These are phyloP conservation scores for Micropoecilia bifurca DNA, from an alignment of 2,797 vertebrate genomes.

Conservation along the genomic window DNA sequence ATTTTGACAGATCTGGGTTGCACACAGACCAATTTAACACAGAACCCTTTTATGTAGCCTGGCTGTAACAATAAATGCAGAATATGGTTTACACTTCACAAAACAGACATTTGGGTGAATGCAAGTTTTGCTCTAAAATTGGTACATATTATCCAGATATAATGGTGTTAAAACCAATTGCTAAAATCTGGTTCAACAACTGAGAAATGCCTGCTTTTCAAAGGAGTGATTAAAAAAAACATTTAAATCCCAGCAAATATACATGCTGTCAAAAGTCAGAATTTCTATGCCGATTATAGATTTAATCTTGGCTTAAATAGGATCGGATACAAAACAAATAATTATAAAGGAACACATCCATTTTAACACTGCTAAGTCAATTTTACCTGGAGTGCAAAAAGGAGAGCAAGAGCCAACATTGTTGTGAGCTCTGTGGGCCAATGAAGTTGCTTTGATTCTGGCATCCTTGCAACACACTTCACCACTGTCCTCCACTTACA, in stretches of 20 bases:
- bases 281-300: not conserved
- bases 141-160: not conserved
- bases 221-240: not conserved
- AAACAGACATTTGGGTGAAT: not conserved
- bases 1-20: not conserved
- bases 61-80: not conserved
- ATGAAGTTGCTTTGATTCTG: conserved; percentile 47
- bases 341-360: conserved; percentile 4
- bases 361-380: conserved; percentile 7
- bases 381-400: conserved; percentile 73
- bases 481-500: conserved; percentile 41
- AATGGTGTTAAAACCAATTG: not conserved
- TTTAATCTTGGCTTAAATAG: conserved; percentile 4
- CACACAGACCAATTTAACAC: not conserved
- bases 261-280: not conserved
- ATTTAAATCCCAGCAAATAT: not conserved
- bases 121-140: not conserved
- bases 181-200: not conserved
- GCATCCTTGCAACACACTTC: conserved; percentile 63
- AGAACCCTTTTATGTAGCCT: not conserved
- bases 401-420: conserved; percentile 67
- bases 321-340: conserved; percentile 33
- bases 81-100: not conserved
- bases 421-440: conserved; percentile 49
- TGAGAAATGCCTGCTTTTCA: not conserved